A percentile compares a stretch with the other conserved stretches of the same genome.
These are phyloP conservation scores for Harpagoxenus sublaevis DNA, from an alignment of 2,888 invertebrate genomes.

Conservation along the genomic window DNA sequence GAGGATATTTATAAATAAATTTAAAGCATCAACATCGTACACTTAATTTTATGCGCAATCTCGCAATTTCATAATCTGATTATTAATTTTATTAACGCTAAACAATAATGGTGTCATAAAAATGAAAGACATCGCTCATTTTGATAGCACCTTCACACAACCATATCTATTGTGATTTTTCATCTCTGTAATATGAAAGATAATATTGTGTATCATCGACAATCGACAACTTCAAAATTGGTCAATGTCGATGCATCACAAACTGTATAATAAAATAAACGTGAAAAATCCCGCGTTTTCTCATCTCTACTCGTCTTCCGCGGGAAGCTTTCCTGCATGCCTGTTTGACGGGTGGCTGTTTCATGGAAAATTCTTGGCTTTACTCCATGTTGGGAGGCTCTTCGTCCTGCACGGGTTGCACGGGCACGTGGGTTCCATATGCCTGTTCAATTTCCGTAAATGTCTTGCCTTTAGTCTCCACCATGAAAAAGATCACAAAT, in stretches of 20 bases:
- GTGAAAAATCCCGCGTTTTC: background rate
- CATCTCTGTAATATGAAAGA: background rate
- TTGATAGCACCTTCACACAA: background rate
- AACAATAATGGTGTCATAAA: background rate
- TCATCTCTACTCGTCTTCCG: background rate
- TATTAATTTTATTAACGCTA: background rate
- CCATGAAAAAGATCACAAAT: conserved; percentile 87
- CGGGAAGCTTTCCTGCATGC: background rate
- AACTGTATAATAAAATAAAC: background rate
- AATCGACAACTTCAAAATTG: background rate
- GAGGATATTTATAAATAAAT: background rate
- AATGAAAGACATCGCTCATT: background rate
- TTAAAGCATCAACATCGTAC: background rate
- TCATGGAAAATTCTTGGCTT: background rate
- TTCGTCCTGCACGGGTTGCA: background rate
- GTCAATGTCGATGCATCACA: background rate
- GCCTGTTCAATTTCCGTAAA: conserved; percentile 84
- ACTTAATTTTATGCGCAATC: background rate
- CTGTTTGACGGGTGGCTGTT: background rate
- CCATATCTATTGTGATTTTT: background rate
- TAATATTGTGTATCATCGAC: background rate
- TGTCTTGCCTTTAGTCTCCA: conserved; percentile 87
- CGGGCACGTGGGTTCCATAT: conserved; percentile 69
- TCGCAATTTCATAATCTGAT: background rate
- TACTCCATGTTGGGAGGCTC: background rate